Evolutionary conservation across 2,888 invertebrate species (phyloP).

Genomic region (Geophilus truncorum): DNA sequence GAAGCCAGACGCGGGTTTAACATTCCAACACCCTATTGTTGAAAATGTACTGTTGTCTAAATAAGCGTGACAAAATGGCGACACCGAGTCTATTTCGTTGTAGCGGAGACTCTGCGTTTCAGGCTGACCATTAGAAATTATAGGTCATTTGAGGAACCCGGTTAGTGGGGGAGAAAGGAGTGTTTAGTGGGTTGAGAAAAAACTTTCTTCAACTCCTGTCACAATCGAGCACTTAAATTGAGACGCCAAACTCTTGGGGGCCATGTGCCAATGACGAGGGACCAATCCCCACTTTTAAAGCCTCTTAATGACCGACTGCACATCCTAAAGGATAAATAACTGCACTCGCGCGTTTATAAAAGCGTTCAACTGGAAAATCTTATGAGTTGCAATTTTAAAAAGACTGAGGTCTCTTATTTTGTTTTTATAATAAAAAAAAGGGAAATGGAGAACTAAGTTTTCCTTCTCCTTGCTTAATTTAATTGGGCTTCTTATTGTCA

Average conservation of each 20-base stretch:
- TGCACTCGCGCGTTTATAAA: too few species aligned
- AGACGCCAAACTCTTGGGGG: not conserved
- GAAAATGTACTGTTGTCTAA: not conserved
- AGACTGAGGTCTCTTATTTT: not conserved
- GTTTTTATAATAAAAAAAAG: not conserved
- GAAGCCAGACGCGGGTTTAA: not conserved
- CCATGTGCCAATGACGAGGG: not conserved
- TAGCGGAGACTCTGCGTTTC: not conserved
- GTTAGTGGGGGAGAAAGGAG: not conserved
- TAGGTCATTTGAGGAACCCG: not conserved
- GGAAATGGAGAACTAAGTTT: not conserved
- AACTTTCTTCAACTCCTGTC: not conserved
- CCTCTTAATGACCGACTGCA: not conserved
- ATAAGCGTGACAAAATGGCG: conserved; percentile 11
- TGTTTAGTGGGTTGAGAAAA: conserved; percentile 12
- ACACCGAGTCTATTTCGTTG: conserved; percentile 6
- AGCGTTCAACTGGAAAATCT: too few species aligned
- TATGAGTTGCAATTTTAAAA: not conserved
- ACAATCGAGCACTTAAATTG: not conserved
- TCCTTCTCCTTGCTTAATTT: not conserved
- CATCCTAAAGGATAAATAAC: not conserved
- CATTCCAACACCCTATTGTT: conserved; percentile 2
- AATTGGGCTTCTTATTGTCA: conserved; percentile 12
- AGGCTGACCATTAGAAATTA: not conserved
- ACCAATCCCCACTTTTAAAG: not conserved